Conservation (phyloP, 2,113 vertebrate species). For the Mesitornis unicolor region DNA sequence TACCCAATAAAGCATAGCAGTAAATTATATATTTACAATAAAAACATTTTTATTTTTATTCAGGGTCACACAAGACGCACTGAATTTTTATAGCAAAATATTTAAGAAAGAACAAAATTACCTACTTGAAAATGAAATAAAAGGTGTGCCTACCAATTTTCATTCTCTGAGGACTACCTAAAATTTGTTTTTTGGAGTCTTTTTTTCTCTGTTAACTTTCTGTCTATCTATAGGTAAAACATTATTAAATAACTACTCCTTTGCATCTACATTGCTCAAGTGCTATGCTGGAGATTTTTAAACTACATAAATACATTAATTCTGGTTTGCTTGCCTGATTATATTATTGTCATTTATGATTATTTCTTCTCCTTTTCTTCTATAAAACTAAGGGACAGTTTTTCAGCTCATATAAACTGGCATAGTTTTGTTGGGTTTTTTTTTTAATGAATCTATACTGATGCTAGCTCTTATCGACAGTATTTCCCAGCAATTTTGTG, state of each 20-base stretch:
- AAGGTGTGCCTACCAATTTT: neutral
- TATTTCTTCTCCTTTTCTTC: neutral
- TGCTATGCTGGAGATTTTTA: neutral
- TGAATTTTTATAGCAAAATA: neutral
- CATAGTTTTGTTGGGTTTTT: neutral
- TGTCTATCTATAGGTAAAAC: neutral
- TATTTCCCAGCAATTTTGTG: neutral
- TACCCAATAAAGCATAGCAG: neutral
- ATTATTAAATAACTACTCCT: neutral
- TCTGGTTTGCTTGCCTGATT: neutral
- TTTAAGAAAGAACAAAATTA: neutral
- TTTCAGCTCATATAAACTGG: neutral
- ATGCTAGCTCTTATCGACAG: neutral
- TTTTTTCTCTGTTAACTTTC: neutral
- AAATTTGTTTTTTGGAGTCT: neutral
- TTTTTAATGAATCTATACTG: neutral
- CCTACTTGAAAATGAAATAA: neutral
- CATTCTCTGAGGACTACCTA: neutral
- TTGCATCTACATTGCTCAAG: neutral
- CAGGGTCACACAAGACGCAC: neutral
- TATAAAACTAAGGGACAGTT: neutral
- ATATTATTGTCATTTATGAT: neutral
- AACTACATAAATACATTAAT: neutral
- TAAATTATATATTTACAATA: neutral
- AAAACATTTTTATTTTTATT: neutral